Base-by-base conservation (phyloP, 2,888 invertebrate genomes). In the Apamea crenata region DNA sequence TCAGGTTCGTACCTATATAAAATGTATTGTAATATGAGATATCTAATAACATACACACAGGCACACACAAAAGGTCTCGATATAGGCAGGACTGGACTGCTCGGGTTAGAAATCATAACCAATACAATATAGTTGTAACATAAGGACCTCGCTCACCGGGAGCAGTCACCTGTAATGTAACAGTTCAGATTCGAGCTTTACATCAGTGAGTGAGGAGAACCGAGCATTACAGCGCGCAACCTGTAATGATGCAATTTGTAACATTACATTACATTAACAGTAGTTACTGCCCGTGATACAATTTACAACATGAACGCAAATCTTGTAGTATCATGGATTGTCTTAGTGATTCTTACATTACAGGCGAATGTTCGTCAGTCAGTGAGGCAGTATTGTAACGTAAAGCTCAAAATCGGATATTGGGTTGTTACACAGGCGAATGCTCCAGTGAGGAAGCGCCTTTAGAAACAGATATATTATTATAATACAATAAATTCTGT, bases 401-500 rank as follows among this genome's bases (percentile, higher is more conserved):
- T 16, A 61, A 29, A 16, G 29, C 61, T 61, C 29, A 61, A 61
- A 29, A 29, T 61, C 6, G n/a, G 6, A 29, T 29, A 6, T 61
- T n/a, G 59, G 59, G 14, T n/a, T n/a, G 8, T 56, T 61, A 16
- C 29, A 61, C 29, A 61, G 61, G 3, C 16, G 16, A 61, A 29
- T 61, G 61, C 29, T 18, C 32, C 29, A 18, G 7, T 29, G 61
- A 61, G 29, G 29, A 16, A 61, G 61, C 61, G 61, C 29, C 61
- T 29, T 29, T 32, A 32, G 16, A 18, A 18, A 32, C 21, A 69
- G 16, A 21, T 61, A 40, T 36, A 71, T 56, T 79, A 80, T 80
- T 67, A 72, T 59, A 73, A 71, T 68, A 71, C 29, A 56, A 81
- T 82, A 78, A 87, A 82, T 74, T 78, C 53, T 77, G 12, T 67